Evolutionary conservation across 2,113 vertebrate genomes (phyloP).

Genomic region (Onychorhynchus coronatus): DNA sequence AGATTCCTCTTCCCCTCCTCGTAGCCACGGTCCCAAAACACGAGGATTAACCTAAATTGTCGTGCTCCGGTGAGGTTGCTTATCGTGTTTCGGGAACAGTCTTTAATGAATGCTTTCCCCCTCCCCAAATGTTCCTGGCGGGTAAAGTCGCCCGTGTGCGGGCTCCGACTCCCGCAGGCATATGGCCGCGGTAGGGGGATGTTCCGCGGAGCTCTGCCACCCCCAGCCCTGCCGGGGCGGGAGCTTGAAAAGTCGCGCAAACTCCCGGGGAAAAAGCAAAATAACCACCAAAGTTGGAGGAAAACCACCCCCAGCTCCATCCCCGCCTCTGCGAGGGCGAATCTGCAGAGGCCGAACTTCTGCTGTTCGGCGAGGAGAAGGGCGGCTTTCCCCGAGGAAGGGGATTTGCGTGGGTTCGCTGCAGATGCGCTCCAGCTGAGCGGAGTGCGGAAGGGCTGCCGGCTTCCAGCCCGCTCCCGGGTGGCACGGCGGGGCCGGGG

Average conservation of each 20-base stretch:
- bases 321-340: background rate
- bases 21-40: background rate
- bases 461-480: background rate
- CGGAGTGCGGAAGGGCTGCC: background rate
- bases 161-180: background rate
- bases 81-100: background rate
- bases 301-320: background rate
- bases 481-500: background rate
- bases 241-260: background rate
- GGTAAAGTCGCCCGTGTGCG: background rate
- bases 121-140: background rate
- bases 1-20: background rate
- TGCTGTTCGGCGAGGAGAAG: background rate
- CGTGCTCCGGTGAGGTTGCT: background rate
- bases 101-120: background rate
- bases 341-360: constrained; percentile 2
- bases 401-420: background rate
- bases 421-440: background rate
- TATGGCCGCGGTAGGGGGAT: background rate
- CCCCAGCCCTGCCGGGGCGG: background rate
- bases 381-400: background rate
- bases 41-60: background rate
- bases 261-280: background rate
- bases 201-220: background rate
- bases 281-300: background rate